Evolutionary conservation across 2,113 vertebrate genomes (phyloP).

Genomic region (Chauna torquata): DNA sequence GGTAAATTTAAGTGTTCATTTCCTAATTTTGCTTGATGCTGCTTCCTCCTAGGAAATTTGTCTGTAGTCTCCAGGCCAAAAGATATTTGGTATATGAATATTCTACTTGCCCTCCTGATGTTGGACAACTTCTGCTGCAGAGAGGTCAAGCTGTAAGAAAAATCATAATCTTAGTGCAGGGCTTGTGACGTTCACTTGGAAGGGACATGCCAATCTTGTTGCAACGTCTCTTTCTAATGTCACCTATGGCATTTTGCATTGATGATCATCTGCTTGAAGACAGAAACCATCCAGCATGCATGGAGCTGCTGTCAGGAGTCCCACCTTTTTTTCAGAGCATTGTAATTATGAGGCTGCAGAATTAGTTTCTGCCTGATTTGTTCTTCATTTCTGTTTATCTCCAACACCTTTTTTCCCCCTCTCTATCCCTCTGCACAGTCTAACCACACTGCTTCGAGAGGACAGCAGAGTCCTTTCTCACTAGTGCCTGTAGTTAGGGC

Average conservation of each 20-base stretch:
- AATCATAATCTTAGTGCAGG: neutral
- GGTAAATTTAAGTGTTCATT: neutral
- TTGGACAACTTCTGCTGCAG: neutral
- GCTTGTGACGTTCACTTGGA: accelerated
- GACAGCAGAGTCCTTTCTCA: neutral
- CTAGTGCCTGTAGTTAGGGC: neutral
- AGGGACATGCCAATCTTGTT: neutral
- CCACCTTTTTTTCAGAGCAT: neutral
- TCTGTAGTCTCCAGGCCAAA: neutral
- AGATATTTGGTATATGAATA: neutral
- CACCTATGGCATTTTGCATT: neutral
- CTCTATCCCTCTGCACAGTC: neutral
- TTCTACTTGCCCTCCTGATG: neutral
- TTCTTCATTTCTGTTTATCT: neutral
- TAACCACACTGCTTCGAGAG: neutral
- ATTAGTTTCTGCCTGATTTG: neutral
- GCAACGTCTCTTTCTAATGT: neutral
- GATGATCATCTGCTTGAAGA: neutral
- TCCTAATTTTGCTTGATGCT: constrained; percentile 2
- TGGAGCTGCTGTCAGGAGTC: neutral
- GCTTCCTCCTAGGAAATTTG: neutral
- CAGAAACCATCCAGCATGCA: neutral
- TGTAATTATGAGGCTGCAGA: neutral
- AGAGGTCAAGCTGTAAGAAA: neutral
- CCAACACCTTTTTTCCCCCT: neutral